Evolutionary conservation across 2,113 vertebrate genomes (phyloP), one percentile per base, ranked within the genome.

Genomic region (Vulpes vulpes): DNA sequence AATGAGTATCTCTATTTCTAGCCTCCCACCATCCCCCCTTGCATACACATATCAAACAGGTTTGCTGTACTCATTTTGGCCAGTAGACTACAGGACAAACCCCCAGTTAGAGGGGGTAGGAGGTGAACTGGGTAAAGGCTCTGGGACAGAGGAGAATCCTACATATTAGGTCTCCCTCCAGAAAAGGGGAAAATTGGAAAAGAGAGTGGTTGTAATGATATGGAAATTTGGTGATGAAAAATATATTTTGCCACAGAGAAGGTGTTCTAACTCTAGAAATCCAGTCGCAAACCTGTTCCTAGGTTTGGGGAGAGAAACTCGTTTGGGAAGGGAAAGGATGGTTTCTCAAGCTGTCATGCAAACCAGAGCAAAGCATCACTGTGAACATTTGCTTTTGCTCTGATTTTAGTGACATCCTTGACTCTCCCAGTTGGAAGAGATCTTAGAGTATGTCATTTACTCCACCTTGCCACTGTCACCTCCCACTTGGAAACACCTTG

Each of bases 241-340:
- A 73, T 17, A 5, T 49, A 81, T 62, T 73, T 78, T 92, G 9
- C 65, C 90, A 60, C 0, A 1, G 51, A 59, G 35, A 59, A 60
- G 32, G 8, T 60, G 35, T 49, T 49, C 23, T 82, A 55, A 69
- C 59, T 59, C 35, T 83, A 73, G 51, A 83, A 83, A 71, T 71
- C 64, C 19, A 60, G 55, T 32, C 23, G 12, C 53, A 71, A 71
- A 60, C 11, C 53, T 78, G 69, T 65, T 20, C 51, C 51, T 59
- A 49, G 80, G 30, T 95, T 85, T 49, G 15, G 80, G 60, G 35
- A 78, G 51, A 91, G 80, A 85, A 90, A 78, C 20, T 90, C 78
- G 23, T 78, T 49, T 85, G 59, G 22, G 76, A 91, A 49, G 4
- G 49, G 51, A 84, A 51, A 57, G 12, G 20, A 49, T 74, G 49